Base-by-base conservation (phyloP, 2,113 vertebrate genomes). In the Gobius niger region DNA sequence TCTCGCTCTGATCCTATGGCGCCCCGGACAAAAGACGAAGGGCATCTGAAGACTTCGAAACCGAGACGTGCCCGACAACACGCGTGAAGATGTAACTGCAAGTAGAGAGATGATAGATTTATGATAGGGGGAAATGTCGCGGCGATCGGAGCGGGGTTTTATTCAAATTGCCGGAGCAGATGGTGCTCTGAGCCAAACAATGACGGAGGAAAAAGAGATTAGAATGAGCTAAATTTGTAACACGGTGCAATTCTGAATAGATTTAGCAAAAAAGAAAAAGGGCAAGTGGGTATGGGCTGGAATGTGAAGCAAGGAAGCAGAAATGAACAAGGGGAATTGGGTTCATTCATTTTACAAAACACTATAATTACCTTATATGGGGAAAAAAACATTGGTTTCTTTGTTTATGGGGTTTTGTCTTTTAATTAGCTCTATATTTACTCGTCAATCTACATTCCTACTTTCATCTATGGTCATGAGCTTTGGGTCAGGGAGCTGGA, bases 41-140 rank as follows among this genome's bases (percentile, higher is more conserved):
- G 76, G 76, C 67, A 70, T 83, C 64, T 76, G 66, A 13, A 44
- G 64, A 77, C 78, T 85, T 86, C 63, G 81, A 72, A 19, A 34
- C 2, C 76, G 75, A 76, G 65, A 73, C 81, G 78, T 15, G 46
- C 41, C 41, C 18, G 46, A 69, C 63, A 34, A 34, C 49, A 46
- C 7, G 44, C 7, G 10, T 7, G 10, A 7, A 46, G 7, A 46
- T 6, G 5, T 46, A 46, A 46, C 7, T 46, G 44, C 7, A 6
- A 46, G 7, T 46, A 46, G 7, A 1, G 5, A 9, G 7, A 11
- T 0, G 44, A 46, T 7, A 46, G 44, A 46, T 46, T 15, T 49
- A 11, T 49, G 47, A 63, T 14, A 34, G 16, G 46, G 60, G 18
- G 7, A 16, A 75, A 57, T 18, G 53, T 3, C 9, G 50, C 10